Conservation (phyloP, 2,888 invertebrate genomes). For the Apodemia zela region DNA sequence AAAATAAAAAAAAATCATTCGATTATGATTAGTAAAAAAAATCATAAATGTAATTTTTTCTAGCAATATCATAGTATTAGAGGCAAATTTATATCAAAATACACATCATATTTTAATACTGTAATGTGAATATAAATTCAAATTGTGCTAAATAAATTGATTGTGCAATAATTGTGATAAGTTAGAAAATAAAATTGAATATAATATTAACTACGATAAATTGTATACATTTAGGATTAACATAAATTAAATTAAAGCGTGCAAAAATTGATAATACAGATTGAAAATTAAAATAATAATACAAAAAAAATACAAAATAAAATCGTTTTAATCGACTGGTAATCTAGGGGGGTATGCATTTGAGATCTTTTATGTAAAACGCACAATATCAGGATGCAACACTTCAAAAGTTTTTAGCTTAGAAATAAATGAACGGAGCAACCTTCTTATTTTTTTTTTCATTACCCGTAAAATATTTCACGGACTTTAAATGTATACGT, state of each 20-base stretch:
- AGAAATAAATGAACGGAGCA: too few relatives aligned
- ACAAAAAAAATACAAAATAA: not conserved
- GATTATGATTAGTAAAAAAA: too few relatives aligned
- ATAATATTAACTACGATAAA: not conserved
- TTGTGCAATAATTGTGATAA: slow-evolving; percentile 4
- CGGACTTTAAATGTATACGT: too few relatives aligned
- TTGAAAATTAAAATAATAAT: not conserved
- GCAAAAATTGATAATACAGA: not conserved
- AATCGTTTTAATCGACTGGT: not conserved
- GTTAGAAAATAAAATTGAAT: not conserved
- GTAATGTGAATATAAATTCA: not conserved
- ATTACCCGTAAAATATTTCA: too few relatives aligned
- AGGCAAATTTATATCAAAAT: slow-evolving; percentile 7
- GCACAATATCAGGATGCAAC: not conserved
- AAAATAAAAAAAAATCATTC: too few relatives aligned
- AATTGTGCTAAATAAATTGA: slow-evolving; percentile 4
- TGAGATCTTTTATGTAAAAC: not conserved
- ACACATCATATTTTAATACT: not conserved
- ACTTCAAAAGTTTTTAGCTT: too few relatives aligned
- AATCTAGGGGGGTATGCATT: not conserved
- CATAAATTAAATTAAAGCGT: too few relatives aligned
- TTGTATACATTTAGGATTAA: too few relatives aligned
- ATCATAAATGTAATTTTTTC: too few relatives aligned
- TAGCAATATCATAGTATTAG: not conserved
- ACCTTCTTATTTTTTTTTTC: not conserved